Percentiles rank a stretch among this genome's conserved stretches.
phyloP scores from a whole-genome alignment of 2,113 vertebrate species.

The Neogobius melanostomus region DNA sequence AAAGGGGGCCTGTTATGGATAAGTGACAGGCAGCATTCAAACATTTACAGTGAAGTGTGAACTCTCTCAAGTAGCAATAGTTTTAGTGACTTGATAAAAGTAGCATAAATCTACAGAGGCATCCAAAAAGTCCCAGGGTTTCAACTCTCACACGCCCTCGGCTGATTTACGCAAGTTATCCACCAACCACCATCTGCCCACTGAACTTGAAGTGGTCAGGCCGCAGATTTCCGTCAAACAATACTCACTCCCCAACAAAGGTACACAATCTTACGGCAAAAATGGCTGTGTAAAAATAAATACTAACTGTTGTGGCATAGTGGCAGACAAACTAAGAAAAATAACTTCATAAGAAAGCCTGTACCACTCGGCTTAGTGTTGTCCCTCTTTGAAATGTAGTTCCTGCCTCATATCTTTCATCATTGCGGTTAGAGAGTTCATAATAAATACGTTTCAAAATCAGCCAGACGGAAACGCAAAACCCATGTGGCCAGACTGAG shows the following conservation, averaged over 20 bases:
- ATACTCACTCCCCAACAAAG: no score
- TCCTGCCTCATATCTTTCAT: constrained; percentile 19
- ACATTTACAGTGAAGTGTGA: no score
- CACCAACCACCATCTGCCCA: constrained; percentile 51
- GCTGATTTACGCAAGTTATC: constrained; percentile 61
- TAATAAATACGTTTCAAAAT: constrained; percentile 28
- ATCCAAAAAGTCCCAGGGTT: no score
- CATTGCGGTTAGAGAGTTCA: constrained; percentile 9
- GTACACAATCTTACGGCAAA: neutral
- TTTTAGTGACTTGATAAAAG: no score
- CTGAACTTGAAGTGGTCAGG: constrained; percentile 15
- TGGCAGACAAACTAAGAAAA: neutral
- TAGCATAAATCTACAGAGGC: no score
- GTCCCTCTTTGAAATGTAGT: constrained; percentile 9
- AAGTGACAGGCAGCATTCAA: no score
- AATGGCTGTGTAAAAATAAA: neutral
- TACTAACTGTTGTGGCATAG: neutral
- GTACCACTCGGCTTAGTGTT: constrained; percentile 14
- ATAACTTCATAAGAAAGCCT: constrained; percentile 6
- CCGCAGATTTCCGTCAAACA: constrained; percentile 31
- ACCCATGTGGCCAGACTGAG: constrained; percentile 31
- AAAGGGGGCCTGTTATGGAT: no score
- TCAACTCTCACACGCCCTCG: constrained; percentile 33
- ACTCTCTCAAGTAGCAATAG: no score
- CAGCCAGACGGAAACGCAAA: constrained; percentile 26